These are phyloP conservation scores for Pharmacophagus antenor DNA, from an alignment of 2,888 invertebrate species.

Conservation along the genomic window DNA sequence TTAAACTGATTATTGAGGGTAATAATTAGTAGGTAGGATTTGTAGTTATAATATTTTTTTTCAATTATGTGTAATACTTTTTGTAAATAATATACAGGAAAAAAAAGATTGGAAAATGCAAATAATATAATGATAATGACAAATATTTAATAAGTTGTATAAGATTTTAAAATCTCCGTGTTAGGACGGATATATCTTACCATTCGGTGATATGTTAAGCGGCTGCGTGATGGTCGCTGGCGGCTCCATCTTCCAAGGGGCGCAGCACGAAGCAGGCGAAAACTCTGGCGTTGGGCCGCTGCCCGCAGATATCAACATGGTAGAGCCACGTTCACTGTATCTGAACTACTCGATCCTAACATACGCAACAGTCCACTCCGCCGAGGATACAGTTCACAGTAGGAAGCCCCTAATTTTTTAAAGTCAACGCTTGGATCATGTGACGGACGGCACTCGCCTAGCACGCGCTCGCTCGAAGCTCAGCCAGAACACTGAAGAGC, in stretches of 20 bases:
- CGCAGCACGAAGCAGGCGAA: constrained; percentile 81
- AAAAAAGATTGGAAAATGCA: not conserved
- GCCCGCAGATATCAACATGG: constrained; percentile 85
- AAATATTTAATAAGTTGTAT: not conserved
- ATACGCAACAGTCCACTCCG: constrained; percentile 59
- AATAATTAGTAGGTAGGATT: too few relatives aligned
- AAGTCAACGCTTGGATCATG: constrained; percentile 41
- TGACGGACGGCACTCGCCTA: constrained; percentile 56
- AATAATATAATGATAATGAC: not conserved
- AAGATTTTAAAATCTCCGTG: not conserved
- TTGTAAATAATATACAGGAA: not conserved
- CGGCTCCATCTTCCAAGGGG: constrained; percentile 84
- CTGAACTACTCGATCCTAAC: constrained; percentile 49
- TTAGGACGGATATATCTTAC: constrained; percentile 47
- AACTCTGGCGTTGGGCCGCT: constrained; percentile 81
- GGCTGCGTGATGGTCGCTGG: constrained; percentile 71
- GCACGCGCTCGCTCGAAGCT: constrained; percentile 79
- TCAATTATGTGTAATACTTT: not conserved
- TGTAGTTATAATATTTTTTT: too few relatives aligned
- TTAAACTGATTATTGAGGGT: too few relatives aligned
- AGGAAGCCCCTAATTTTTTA: constrained; percentile 35
- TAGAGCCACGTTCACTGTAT: constrained; percentile 62
- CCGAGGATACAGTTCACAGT: constrained; percentile 49
- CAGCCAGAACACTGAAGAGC: constrained; percentile 81
- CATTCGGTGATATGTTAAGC: constrained; percentile 82